Conservation (phyloP, 2,797 vertebrate genomes). For the Ctenopoma kingsleyae region DNA sequence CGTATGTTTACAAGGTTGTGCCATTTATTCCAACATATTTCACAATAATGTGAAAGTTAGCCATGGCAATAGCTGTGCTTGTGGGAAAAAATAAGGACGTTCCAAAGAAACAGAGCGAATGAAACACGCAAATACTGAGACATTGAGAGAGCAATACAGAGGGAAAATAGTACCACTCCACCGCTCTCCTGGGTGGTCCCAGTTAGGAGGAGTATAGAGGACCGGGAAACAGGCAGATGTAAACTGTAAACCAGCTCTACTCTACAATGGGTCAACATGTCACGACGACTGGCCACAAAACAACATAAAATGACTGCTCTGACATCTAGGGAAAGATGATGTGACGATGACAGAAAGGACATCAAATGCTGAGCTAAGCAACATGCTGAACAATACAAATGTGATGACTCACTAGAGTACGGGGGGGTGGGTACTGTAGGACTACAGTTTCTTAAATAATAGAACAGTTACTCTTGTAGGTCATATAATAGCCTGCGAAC, state of each 20-base stretch:
- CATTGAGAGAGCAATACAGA: slow-evolving; percentile 44
- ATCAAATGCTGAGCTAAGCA: slow-evolving; percentile 17
- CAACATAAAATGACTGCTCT: slow-evolving; percentile 73
- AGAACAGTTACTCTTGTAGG: slow-evolving; percentile 28
- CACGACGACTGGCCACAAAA: slow-evolving; percentile 82
- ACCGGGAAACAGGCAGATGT: slow-evolving; percentile 96
- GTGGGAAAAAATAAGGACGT: slow-evolving; percentile 18
- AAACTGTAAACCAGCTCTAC: slow-evolving; percentile 91
- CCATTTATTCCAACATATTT: too few relatives aligned
- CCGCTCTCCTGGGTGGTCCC: slow-evolving; percentile 93
- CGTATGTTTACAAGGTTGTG: background rate
- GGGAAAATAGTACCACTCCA: slow-evolving; percentile 82
- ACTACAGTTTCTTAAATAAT: slow-evolving; percentile 20
- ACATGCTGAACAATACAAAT: slow-evolving; percentile 36
- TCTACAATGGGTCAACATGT: slow-evolving; percentile 88
- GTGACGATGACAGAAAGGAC: slow-evolving; percentile 34
- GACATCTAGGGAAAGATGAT: slow-evolving; percentile 64
- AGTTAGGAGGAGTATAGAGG: slow-evolving; percentile 89
- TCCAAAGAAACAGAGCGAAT: slow-evolving; percentile 43
- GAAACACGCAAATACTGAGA: slow-evolving; percentile 47
- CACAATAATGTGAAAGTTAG: background rate
- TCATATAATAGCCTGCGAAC: slow-evolving; percentile 50
- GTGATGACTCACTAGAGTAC: slow-evolving; percentile 50
- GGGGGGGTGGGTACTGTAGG: background rate
- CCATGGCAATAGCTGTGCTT: background rate